A percentile compares a stretch with the other conserved stretches of the same genome.
Conservation (phyloP, 2,797 vertebrate species). For the Catamblyrhynchus diadema region DNA sequence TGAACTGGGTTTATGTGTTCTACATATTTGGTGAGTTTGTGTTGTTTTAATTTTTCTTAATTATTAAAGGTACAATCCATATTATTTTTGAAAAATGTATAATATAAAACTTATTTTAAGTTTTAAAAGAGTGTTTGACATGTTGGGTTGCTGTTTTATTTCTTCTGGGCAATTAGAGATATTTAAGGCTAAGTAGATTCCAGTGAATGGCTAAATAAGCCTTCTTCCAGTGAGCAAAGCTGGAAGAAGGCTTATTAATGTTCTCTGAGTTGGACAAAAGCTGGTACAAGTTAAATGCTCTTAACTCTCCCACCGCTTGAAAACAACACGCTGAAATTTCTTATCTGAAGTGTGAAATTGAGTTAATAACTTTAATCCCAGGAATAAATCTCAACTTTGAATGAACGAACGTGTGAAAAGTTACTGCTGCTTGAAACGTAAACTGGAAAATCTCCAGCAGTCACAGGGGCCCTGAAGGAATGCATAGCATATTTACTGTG, state of each 20-base stretch:
- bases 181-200: neutral
- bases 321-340: slow-evolving; percentile 18
- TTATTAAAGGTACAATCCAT: neutral
- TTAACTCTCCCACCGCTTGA: neutral
- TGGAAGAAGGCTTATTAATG: no score
- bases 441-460: neutral
- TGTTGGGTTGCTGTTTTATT: neutral
- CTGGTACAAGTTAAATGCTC: slow-evolving; percentile 18
- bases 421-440: neutral
- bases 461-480: neutral
- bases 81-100: neutral
- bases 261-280: neutral
- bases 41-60: neutral
- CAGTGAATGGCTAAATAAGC: neutral
- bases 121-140: neutral
- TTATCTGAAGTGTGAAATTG: slow-evolving; percentile 58
- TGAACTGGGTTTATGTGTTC: slow-evolving; percentile 95
- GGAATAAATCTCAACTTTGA: neutral
- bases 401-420: neutral
- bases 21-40: slow-evolving; percentile 90
- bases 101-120: neutral
- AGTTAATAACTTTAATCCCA: slow-evolving; percentile 61
- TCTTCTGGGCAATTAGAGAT: neutral
- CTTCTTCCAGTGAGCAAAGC: neutral
- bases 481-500: neutral